Base-by-base conservation (phyloP, 2,113 vertebrate genomes). In the Psittacula cyanocephala region DNA sequence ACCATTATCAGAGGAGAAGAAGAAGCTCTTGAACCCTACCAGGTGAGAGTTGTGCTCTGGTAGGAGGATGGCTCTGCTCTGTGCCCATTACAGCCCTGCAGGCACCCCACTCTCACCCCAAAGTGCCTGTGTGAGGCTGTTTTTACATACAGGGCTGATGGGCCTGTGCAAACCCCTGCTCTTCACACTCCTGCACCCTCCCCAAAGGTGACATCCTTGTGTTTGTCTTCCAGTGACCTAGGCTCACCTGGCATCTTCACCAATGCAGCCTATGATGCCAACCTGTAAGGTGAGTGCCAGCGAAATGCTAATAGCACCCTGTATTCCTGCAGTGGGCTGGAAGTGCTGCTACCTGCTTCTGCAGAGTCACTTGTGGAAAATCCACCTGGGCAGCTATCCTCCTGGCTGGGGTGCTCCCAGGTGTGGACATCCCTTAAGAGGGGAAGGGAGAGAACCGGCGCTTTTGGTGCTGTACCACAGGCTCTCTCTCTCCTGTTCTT, bases 1-100 rank as follows among this genome's bases (percentile, higher is more conserved):
- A 11, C 44, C 0, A 0, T 27, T 37, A 52, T 7, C 72, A 97
- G 94, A 97, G 20, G 96, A 96, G 83, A 97, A 97, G 65, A 97
- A 88, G 77, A 15, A 93, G 77, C 96, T 97, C 43, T 84, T 97
- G 77, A 93, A 37, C 39, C 91, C 91, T 41, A 97, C 94, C 29
- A 97, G 95, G 96, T 97, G 47, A 95, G 96, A 68, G 10, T 7
- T 0, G 0, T 24, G 62, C 47, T 75, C 25, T 57, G 65, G 69
- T n/a, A 75, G 55, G 22, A 41, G 29, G 23, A 64, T 53, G 22
- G n/a, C 79, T 85, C 37, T 88, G 70, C 18, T n/a, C 33, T 9
- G 29, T 27, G 52, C 16, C 35, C 18, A 1, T 64, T 46, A 57
- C 29, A 62, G 72, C 20, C 16, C 62, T 4, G 27, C 3, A 1